These are phyloP conservation scores for Phylloscopus trochiloides DNA, from an alignment of 2,113 vertebrate genomes.

Conservation along the genomic window DNA sequence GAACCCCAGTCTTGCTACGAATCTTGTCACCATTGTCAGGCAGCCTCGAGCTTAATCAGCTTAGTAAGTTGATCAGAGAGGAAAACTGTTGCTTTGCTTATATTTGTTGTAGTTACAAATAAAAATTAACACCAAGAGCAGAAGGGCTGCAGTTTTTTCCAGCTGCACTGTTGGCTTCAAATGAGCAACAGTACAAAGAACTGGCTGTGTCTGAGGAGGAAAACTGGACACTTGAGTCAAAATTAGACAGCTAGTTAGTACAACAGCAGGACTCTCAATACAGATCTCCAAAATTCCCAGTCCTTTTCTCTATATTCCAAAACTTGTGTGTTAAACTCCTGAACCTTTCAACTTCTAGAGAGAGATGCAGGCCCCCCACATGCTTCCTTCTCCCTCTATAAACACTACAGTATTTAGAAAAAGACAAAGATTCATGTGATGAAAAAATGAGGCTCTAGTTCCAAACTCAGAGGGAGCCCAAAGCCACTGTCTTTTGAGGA, in stretches of 20 bases:
- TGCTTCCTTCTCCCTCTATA: neutral
- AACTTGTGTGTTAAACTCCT: neutral
- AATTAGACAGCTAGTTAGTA: neutral
- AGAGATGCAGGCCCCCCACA: neutral
- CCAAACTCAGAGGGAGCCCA: neutral
- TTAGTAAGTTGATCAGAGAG: neutral
- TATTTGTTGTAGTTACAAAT: neutral
- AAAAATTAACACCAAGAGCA: neutral
- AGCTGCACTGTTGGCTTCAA: neutral
- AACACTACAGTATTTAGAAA: neutral
- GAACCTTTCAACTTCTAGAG: neutral
- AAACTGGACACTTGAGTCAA: neutral
- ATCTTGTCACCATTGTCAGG: neutral
- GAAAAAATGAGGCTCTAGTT: neutral
- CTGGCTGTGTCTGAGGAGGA: neutral
- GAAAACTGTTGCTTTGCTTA: neutral
- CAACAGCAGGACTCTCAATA: neutral
- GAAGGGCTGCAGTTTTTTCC: neutral
- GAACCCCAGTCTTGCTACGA: rapidly evolving
- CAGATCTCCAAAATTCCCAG: neutral
- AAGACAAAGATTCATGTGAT: neutral
- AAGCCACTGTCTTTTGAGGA: neutral
- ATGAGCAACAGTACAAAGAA: neutral
- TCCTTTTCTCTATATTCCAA: neutral
- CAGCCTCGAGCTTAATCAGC: neutral